These are phyloP conservation scores for Synanthedon formicaeformis DNA, from an alignment of 2,888 invertebrate genomes.

Conservation along the genomic window DNA sequence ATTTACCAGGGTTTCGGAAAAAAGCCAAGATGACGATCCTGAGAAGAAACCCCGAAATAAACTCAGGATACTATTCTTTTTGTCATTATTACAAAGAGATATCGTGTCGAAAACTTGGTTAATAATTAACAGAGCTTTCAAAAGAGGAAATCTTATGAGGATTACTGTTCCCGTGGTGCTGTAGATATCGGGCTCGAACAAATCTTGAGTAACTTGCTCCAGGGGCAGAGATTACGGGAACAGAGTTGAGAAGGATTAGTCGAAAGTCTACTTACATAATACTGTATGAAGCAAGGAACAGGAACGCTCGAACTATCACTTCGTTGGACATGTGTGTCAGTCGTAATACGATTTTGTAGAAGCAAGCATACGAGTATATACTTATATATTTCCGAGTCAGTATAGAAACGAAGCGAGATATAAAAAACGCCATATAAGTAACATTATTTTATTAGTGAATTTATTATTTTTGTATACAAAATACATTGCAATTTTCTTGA, in stretches of 20 bases:
- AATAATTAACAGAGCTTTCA: conserved; percentile 34
- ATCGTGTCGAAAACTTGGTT: conserved; percentile 2
- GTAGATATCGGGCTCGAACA: conserved; percentile 32
- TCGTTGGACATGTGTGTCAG: neutral
- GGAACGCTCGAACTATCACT: neutral
- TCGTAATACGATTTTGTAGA: neutral
- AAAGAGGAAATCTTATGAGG: conserved; percentile 38
- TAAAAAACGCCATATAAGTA: too few species aligned
- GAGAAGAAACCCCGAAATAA: too few species aligned
- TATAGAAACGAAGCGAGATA: too few species aligned
- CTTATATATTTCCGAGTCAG: too few species aligned
- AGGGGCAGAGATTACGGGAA: conserved; percentile 38
- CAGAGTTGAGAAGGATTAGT: conserved; percentile 40
- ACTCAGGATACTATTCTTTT: too few species aligned
- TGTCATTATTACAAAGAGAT: neutral
- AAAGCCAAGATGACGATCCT: too few species aligned
- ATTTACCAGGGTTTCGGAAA: too few species aligned
- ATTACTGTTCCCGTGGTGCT: conserved; percentile 26
- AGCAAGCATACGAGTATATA: neutral
- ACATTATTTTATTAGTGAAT: too few species aligned
- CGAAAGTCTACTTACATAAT: conserved; percentile 16
- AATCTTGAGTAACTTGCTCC: conserved; percentile 31
- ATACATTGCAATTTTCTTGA: too few species aligned
- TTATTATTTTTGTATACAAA: too few species aligned
- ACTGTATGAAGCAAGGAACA: neutral